Percentiles rank a stretch among this genome's conserved stretches.
Conservation (phyloP, 2,797 vertebrate species). For the Girardinus metallicus region DNA sequence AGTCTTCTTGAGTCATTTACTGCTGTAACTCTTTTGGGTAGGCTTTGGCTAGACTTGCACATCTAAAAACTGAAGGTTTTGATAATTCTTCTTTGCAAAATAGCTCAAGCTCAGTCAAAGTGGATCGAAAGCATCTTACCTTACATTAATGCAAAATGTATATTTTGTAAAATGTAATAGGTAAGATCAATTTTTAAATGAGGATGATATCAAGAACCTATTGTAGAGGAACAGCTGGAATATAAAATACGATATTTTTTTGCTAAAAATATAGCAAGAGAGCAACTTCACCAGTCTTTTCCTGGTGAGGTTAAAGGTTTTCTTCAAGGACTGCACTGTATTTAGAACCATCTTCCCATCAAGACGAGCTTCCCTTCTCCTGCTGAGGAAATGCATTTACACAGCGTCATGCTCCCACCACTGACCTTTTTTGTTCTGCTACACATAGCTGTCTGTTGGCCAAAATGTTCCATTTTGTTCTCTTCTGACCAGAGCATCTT, state of each 20-base stretch:
- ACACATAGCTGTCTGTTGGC: not conserved
- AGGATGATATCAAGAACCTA: no score
- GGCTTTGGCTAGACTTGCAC: not conserved
- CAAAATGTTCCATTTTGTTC: not conserved
- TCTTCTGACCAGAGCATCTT: not conserved
- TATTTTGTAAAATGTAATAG: no score
- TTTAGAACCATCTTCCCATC: not conserved
- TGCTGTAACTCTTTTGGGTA: not conserved
- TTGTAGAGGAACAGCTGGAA: no score
- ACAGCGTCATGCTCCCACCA: not conserved
- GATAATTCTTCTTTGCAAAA: not conserved
- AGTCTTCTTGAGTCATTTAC: not conserved
- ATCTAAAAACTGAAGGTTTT: not conserved
- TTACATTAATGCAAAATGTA: no score
- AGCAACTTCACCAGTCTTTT: not conserved
- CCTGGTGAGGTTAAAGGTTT: not conserved
- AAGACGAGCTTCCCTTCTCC: not conserved
- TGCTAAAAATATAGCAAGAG: not conserved
- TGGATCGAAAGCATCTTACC: not conserved
- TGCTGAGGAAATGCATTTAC: not conserved
- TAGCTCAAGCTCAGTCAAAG: not conserved
- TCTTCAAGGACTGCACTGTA: not conserved
- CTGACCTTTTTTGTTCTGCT: slow-evolving; percentile 2
- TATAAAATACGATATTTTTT: not conserved
- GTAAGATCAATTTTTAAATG: no score